Evolutionary conservation across 2,888 invertebrate genomes (phyloP), one percentile per base, ranked within the genome.

Genomic region (Laspeyria flexula): DNA sequence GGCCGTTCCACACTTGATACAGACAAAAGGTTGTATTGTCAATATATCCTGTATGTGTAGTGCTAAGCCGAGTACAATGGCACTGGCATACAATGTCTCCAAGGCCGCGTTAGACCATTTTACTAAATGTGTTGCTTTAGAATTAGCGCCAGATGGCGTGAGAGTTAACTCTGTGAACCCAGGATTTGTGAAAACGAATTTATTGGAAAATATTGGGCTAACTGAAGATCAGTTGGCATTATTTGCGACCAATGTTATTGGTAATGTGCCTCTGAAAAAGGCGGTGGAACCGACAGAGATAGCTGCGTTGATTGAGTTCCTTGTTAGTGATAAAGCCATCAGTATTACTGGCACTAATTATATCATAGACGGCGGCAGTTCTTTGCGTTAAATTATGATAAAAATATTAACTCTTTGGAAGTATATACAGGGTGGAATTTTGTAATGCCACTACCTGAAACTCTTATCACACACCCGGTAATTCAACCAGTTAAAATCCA

Each of bases 81-180:
- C 97, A 1, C 83, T 98, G 44, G 95, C 97, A 0, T 99, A 99
- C 84, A 95, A 95, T 71, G 94, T 99, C 88, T 97, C 98, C 1
- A 99, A 99, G 88, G 94, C 97, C 9, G 98, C 98, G 0, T 86
- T 99, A 3, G 99, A 99, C 88, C 98, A 99, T 75, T 95, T 99
- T 70, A 99, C 99, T 0, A 94, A 96, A 79, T 98, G 98, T 79
- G 93, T 95, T 10, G 99, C 99, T 0, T 88, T 99, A 39, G 99
- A 97, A 72, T 86, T 97, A 47, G 97, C 96, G 21, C 73, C 94
- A 0, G 96, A 96, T 78, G 94, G 95, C 64, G 96, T 98, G 0
- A 93, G 98, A 50, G 97, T 97, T 0, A 99, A 99, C 83, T 94
- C 96, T 27, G 96, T 98, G 0, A 98, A 97, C 84, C 99, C 99